A percentile compares a stretch with the other conserved stretches of the same genome.
Conservation (phyloP, 2,113 vertebrate species). For the Amia ocellicauda region DNA sequence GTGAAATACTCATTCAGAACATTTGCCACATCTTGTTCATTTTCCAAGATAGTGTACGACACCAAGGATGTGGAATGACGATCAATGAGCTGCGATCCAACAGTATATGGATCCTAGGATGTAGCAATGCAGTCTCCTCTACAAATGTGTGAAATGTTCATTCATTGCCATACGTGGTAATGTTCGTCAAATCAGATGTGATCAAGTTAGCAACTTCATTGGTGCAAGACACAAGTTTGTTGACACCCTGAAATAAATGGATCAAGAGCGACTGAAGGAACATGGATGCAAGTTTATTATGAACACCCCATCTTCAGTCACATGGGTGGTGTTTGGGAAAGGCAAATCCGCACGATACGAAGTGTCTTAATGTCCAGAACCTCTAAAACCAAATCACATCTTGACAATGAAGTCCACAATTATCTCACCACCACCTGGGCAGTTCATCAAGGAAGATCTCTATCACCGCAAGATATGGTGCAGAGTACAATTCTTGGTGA, state of each 20-base stretch:
- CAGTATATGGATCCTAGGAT: constrained; percentile 13
- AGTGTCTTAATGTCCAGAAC: constrained; percentile 29
- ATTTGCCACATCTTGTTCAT: no score
- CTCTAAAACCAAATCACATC: constrained; percentile 25
- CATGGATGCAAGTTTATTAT: constrained; percentile 28
- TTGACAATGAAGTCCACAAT: constrained; percentile 23
- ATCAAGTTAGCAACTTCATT: constrained; percentile 31
- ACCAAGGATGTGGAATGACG: constrained; percentile 17
- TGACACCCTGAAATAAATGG: constrained; percentile 24
- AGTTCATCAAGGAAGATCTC: constrained; percentile 19
- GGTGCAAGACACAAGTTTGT: constrained; percentile 27
- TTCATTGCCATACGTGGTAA: constrained; percentile 29
- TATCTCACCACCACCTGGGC: no score
- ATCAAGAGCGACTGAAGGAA: constrained; percentile 19
- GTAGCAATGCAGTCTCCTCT: constrained; percentile 11
- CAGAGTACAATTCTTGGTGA: constrained; percentile 13
- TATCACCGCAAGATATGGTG: constrained; percentile 23
- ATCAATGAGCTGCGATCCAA: constrained; percentile 17
- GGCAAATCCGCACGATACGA: constrained; percentile 25
- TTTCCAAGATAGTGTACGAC: no score
- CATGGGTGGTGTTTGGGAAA: no score
- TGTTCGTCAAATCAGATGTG: constrained; percentile 17
- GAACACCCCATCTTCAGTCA: constrained; percentile 33
- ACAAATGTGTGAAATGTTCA: constrained; percentile 9
- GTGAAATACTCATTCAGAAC: no score